These are phyloP conservation scores for Eurypyga helias DNA, from an alignment of 2,113 vertebrate genomes.

Conservation along the genomic window DNA sequence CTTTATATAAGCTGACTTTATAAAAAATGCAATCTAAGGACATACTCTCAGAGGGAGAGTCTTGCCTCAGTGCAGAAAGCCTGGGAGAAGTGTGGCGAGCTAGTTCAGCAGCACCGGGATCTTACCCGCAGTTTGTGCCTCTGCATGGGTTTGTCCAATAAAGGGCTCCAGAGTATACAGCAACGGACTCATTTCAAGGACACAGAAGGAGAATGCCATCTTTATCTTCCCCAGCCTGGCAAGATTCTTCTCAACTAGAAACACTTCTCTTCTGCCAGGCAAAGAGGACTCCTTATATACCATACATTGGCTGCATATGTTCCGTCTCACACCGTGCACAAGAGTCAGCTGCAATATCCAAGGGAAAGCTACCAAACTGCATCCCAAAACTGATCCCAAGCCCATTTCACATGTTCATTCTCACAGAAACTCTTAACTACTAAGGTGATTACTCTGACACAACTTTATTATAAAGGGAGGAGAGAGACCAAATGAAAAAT, in stretches of 20 bases:
- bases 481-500: neutral
- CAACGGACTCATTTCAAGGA: neutral
- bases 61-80: neutral
- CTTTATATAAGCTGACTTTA: neutral
- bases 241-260: neutral
- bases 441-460: neutral
- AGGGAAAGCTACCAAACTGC: neutral
- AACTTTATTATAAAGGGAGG: neutral
- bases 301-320: neutral
- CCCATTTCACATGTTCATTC: neutral
- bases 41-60: neutral
- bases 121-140: neutral
- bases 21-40: neutral
- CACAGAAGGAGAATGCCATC: neutral
- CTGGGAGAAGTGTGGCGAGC: neutral
- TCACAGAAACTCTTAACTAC: neutral
- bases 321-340: neutral
- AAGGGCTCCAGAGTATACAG: accelerated
- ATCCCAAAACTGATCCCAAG: neutral
- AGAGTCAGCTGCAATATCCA: accelerated
- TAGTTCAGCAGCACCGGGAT: neutral
- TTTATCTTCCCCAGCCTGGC: neutral
- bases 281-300: neutral
- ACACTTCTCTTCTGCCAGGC: neutral
- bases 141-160: neutral